Evolutionary conservation across 2,113 vertebrate genomes (phyloP), one percentile per base, ranked within the genome.

Genomic region (Elachura formosa): DNA sequence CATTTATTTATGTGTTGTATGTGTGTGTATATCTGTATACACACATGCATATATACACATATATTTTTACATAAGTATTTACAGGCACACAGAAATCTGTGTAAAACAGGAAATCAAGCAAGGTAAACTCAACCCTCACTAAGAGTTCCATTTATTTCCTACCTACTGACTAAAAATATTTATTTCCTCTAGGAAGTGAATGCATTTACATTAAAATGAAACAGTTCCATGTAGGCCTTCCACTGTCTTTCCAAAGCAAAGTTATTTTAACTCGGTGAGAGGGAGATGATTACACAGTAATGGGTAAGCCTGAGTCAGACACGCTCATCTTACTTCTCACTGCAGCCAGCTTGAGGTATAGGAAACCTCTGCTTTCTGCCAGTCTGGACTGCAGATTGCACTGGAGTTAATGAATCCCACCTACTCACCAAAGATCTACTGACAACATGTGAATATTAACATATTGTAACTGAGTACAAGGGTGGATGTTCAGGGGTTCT

Each of bases 331-430:
- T 49, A 33, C 41, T 82, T 61, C 45, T 86, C 75, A 79, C 62
- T 80, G 55, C 61, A 96, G 69, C 76, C 89, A 93, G 51, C 79
- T 91, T 84, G 89, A 90, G 72, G 48, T 73, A 26, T 3, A 25
- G n/a, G 67, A 61, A 82, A 33, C 24, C 71, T 56, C 61, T 86
- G 84, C 77, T 93, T 85, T 90, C 82, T 92, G 75, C 73, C 84
- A 61, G 73, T 52, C 94, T 88, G 78, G 82, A 79, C 63, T 95
- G 89, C 80, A 90, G 71, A 96, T 93, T 88, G 84, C 75, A 33
- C 66, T 74, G 61, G 80, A 79, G 92, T 73, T 96, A 96, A 94
- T 93, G 72, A 94, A 88, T 91, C 90, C 76, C 92, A 95, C 93
- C 81, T 79, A 91, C 89, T 84, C 2, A 0, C 61, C 82, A 79